Conservation (phyloP, 2,113 vertebrate species). For the Nettapus auritus region DNA sequence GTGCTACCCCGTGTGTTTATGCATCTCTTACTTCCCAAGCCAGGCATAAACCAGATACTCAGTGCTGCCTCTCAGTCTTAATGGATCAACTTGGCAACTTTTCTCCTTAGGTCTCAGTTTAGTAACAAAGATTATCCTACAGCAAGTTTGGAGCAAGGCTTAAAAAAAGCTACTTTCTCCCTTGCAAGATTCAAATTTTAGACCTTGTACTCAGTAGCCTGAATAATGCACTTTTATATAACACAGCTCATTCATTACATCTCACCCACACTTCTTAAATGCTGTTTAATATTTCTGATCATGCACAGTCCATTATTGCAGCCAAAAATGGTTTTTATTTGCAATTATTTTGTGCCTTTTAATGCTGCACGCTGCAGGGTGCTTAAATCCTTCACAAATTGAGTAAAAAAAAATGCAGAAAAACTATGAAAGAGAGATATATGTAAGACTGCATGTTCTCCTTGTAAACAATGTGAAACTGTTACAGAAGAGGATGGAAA, state of each 20-base stretch:
- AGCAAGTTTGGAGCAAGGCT: background rate
- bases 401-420: slow-evolving; percentile 27
- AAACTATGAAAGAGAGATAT: background rate
- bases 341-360: slow-evolving; percentile 5
- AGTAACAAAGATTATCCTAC: background rate
- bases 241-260: slow-evolving; percentile 27
- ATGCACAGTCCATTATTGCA: slow-evolving; percentile 37
- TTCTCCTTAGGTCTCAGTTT: background rate
- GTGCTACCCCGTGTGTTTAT: accelerated
- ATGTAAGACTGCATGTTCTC: background rate
- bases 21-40: background rate
- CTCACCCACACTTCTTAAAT: slow-evolving; percentile 37
- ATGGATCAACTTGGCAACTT: background rate
- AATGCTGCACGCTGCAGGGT: slow-evolving; percentile 2
- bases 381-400: background rate
- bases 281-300: slow-evolving; percentile 24
- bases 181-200: background rate
- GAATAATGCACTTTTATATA: background rate
- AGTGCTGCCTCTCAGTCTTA: accelerated
- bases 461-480: slow-evolving; percentile 3
- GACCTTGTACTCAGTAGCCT: background rate
- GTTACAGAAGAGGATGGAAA: slow-evolving; percentile 11
- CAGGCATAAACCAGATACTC: accelerated
- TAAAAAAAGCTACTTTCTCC: background rate
- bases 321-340: slow-evolving; percentile 33